These are phyloP conservation scores for Pherbina coryleti DNA, from an alignment of 2,888 invertebrate genomes.

Conservation along the genomic window DNA sequence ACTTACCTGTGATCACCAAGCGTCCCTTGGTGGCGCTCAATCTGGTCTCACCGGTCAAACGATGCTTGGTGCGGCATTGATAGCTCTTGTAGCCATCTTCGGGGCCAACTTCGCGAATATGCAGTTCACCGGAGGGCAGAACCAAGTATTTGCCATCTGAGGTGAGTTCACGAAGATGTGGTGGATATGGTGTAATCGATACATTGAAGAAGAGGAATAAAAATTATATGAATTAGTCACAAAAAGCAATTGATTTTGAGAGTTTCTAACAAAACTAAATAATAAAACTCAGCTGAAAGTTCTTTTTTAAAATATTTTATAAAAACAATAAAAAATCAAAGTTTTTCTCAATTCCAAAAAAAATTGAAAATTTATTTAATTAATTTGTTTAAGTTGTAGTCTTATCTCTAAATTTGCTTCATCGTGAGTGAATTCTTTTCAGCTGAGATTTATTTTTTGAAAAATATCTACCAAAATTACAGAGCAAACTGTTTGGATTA, in stretches of 20 bases:
- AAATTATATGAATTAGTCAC: conserved; percentile 45
- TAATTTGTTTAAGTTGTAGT: too few relatives aligned
- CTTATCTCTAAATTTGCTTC: too few relatives aligned
- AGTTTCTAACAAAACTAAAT: neutral
- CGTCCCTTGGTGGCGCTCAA: conserved; percentile 94
- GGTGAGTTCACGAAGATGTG: neutral
- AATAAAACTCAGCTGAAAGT: neutral
- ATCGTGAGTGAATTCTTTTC: neutral
- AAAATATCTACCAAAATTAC: conserved; percentile 1
- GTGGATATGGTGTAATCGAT: conserved; percentile 23
- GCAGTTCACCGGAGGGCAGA: conserved; percentile 93
- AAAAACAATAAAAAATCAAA: neutral
- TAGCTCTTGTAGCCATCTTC: conserved; percentile 95
- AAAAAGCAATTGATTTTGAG: neutral
- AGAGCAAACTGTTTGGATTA: neutral
- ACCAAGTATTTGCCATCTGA: conserved; percentile 96
- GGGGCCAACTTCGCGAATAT: conserved; percentile 94
- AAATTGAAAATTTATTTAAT: too few relatives aligned
- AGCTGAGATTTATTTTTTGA: neutral
- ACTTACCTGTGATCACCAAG: conserved; percentile 95
- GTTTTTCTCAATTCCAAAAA: too few relatives aligned
- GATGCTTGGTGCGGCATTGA: conserved; percentile 93
- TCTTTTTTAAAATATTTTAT: neutral
- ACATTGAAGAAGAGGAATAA: conserved; percentile 32
- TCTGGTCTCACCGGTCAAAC: conserved; percentile 92